Evolutionary conservation across 1,140 invertebrate genomes (phyloP).

Genomic region (Protaetia brevitarsis): DNA sequence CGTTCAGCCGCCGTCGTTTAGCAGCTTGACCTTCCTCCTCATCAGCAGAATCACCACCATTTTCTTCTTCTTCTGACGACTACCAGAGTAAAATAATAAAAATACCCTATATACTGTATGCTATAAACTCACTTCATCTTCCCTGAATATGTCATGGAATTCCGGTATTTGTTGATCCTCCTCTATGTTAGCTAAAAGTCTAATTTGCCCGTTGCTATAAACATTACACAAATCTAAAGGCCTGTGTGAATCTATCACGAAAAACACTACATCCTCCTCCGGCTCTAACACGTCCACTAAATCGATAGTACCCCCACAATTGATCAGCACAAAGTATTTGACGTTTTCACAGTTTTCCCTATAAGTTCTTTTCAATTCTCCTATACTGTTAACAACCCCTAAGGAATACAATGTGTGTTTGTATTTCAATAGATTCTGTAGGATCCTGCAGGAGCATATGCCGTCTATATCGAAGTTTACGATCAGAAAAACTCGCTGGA

Average conservation of each 20-base stretch:
- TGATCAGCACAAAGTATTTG: constrained; percentile 85
- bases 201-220: constrained; percentile 85
- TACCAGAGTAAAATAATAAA: background rate
- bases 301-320: constrained; percentile 92
- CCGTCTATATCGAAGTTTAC: constrained; percentile 92
- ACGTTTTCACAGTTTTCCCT: constrained; percentile 79
- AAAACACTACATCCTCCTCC: constrained; percentile 78
- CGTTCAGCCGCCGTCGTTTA: constrained; percentile 67
- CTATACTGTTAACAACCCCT: constrained; percentile 74
- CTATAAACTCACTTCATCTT: constrained; percentile 54
- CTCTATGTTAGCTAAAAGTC: constrained; percentile 65
- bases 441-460: constrained; percentile 88
- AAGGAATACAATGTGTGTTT: constrained; percentile 89
- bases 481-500: constrained; percentile 68
- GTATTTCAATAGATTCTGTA: constrained; percentile 84
- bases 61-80: constrained; percentile 42
- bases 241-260: constrained; percentile 86
- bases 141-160: constrained; percentile 82
- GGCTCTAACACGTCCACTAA: constrained; percentile 83
- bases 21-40: constrained; percentile 50
- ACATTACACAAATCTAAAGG: constrained; percentile 93
- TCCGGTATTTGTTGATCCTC: constrained; percentile 75
- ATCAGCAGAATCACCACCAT: constrained; percentile 44
- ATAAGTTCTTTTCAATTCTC: constrained; percentile 74
- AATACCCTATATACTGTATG: background rate